Conservation (phyloP, 2,797 vertebrate species). For the Intellagama lesueurii region DNA sequence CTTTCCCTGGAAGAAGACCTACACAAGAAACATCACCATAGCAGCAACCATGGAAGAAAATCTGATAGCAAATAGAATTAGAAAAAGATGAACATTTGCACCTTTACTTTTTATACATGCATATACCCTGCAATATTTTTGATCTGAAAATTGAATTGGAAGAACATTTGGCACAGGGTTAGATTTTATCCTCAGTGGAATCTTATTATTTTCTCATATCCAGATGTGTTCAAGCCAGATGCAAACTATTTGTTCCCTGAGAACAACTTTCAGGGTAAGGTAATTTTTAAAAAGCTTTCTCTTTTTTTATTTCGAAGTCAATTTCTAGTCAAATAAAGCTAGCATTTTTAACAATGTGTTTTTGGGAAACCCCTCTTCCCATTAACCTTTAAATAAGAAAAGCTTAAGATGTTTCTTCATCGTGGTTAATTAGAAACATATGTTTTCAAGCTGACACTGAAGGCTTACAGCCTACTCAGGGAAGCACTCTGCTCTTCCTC, state of each 20-base stretch:
- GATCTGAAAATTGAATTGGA: conserved; percentile 7
- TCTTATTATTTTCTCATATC: conserved; percentile 65
- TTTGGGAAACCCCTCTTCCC: conserved; percentile 74
- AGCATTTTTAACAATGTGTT: conserved; percentile 77
- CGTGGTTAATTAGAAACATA: conserved; percentile 78
- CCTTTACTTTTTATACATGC: neutral
- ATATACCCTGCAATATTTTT: neutral
- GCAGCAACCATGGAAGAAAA: neutral
- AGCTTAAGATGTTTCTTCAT: conserved; percentile 73
- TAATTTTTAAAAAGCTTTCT: conserved; percentile 74
- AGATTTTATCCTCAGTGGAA: conserved; percentile 50
- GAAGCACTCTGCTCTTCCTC: conserved; percentile 62
- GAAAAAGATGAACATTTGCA: neutral
- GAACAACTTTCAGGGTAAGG: conserved; percentile 71
- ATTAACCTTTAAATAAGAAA: conserved; percentile 76
- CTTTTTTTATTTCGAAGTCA: conserved; percentile 70
- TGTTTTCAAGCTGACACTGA: conserved; percentile 73
- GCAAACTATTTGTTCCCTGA: conserved; percentile 71
- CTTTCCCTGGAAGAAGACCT: neutral
- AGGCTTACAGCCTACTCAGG: conserved; percentile 66
- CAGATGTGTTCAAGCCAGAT: conserved; percentile 70
- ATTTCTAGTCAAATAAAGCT: conserved; percentile 79
- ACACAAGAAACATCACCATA: neutral
- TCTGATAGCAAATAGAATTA: neutral
- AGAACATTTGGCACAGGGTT: neutral